Evolutionary conservation across 2,113 vertebrate genomes (phyloP).

Genomic region (Protobothrops flavoviridis): DNA sequence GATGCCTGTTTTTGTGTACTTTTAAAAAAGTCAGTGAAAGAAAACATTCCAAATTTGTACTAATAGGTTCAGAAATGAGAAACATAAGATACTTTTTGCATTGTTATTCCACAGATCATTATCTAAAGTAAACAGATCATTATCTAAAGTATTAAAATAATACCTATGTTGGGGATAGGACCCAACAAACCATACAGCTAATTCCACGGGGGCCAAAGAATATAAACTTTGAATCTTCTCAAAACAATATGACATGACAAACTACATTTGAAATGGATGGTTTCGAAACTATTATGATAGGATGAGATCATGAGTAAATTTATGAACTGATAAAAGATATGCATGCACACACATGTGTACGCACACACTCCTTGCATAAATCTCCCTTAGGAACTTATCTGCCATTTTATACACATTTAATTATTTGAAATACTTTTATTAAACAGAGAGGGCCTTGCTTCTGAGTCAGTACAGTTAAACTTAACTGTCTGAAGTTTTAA

Average conservation of each 20-base stretch:
- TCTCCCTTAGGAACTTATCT: neutral
- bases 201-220: neutral
- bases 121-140: neutral
- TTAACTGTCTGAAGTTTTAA: neutral
- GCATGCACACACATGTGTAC: fast-evolving
- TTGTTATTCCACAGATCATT: neutral
- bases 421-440: neutral
- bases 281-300: neutral
- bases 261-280: neutral
- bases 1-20: neutral
- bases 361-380: neutral
- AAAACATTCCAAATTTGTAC: neutral
- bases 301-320: neutral
- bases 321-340: neutral
- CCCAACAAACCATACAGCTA: neutral
- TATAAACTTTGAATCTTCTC: neutral
- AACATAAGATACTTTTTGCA: neutral
- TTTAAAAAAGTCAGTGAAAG: neutral
- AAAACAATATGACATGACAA: neutral
- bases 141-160: neutral
- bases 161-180: neutral
- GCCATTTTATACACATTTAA: neutral
- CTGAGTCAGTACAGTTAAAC: neutral
- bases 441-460: neutral
- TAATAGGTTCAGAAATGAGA: neutral